Base-by-base conservation (phyloP, 2,113 vertebrate species). In the Gopherus evgoodei region DNA sequence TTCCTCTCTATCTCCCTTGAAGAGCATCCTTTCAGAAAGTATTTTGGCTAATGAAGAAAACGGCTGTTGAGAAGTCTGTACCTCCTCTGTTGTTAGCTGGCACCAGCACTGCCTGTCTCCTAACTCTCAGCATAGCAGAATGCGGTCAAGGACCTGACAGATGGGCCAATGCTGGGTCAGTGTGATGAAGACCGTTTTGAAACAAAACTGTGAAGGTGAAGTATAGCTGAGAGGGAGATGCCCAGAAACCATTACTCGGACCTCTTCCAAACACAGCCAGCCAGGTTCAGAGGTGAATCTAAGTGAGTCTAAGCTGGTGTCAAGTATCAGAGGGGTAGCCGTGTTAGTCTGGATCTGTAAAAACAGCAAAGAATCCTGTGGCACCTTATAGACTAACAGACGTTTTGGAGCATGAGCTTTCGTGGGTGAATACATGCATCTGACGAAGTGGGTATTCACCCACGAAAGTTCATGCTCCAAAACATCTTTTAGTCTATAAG, bases 21-120 rank as follows among this genome's bases (percentile, higher is more conserved):
- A 96, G 91, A 94, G 86, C 88, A 89, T 93, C 92, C 94, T 24
- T 89, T 93, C 91, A 87, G 27, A 89, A 90, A 93, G 95, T 82
- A 91, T 88, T 94, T 69, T 80, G 80, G 80, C 24, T 47, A 78
- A 22, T 29, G 24, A 47, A 14, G 75, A 88, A 96, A 93, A 87
- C 94, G 96, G 88, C 89, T 96, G 88, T 84, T 49, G n/a, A 97
- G 91, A 95, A 94, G 82, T 90, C 91, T 92, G 83, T 52, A 27
- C 54, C 54, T 54, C 54, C n/a, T 94, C 87, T 95, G 90, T 87
- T 95, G 95, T 91, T 94, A 97, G 93, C 95, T 97, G 97, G 96
- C 93, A 95, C 83, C 86, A 83, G 86, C 84, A 72, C 31, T 82
- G 86, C 95, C 69, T 69, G 7, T 93, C 0, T 0, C 96, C 93